Percentiles rank a stretch among this genome's conserved stretches.
Evolutionary conservation across 2,113 vertebrate genomes (phyloP).

Genomic region (Halcyon malimbica): DNA sequence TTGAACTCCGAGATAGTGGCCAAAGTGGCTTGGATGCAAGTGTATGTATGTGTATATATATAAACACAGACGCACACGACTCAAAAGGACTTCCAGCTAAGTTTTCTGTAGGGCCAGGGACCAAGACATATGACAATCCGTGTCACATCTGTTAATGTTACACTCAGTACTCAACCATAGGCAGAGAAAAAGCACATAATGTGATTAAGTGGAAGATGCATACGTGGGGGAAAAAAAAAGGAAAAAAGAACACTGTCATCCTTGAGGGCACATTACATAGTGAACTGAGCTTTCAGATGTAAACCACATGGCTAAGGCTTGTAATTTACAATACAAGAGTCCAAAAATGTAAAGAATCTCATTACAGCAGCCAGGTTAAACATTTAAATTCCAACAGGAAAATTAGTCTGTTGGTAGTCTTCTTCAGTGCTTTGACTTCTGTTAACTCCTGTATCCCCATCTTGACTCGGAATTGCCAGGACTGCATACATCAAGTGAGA

Average conservation of each 20-base stretch:
- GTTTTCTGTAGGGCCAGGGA: neutral
- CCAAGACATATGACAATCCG: neutral
- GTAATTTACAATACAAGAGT: neutral
- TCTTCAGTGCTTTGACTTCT: neutral
- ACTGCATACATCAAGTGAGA: neutral
- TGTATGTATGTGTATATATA: neutral
- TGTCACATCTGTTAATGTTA: neutral
- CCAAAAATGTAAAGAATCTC: slow-evolving; percentile 47
- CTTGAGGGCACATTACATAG: neutral
- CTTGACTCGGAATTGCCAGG: neutral
- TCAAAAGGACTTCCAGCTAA: neutral
- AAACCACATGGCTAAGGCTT: slow-evolving; percentile 15
- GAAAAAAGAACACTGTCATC: neutral
- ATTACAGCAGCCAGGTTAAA: slow-evolving; percentile 19
- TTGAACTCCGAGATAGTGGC: slow-evolving; percentile 35
- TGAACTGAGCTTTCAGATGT: neutral
- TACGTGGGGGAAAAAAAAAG: neutral
- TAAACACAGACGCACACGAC: neutral
- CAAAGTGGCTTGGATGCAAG: slow-evolving; percentile 33
- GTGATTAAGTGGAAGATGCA: neutral
- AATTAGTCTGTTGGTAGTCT: neutral
- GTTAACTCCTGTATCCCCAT: neutral
- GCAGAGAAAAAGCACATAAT: neutral
- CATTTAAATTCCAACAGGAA: slow-evolving; percentile 1
- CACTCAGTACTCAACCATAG: neutral